Conservation (phyloP, 1,140 invertebrate species). For the Drosophila subpulchrella region DNA sequence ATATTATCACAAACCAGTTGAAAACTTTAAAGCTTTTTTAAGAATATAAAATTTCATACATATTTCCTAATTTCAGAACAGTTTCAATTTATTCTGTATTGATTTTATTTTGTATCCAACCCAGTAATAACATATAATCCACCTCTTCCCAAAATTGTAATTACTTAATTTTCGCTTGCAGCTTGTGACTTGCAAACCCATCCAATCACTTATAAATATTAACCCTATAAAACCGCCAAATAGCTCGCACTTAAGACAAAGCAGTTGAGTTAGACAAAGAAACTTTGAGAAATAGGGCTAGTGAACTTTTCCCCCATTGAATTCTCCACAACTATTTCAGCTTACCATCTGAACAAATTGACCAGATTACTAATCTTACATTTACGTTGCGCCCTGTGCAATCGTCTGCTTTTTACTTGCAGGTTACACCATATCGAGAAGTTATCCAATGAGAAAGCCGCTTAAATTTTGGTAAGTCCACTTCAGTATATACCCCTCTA, state of each 20-base stretch:
- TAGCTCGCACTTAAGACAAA: slow-evolving; percentile 3
- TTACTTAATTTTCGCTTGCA: slow-evolving; percentile 30
- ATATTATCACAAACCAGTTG: neutral
- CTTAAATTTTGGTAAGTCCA: slow-evolving; percentile 84
- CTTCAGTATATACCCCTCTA: slow-evolving; percentile 7
- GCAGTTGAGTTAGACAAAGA: slow-evolving; percentile 4
- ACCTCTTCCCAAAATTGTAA: neutral
- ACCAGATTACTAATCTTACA: slow-evolving; percentile 73
- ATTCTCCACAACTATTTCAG: slow-evolving; percentile 23
- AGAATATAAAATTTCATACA: neutral
- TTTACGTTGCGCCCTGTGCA: slow-evolving; percentile 70
- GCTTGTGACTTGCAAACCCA: slow-evolving; percentile 37
- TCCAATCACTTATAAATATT: slow-evolving; percentile 37
- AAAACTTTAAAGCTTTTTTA: neutral
- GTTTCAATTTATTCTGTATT: neutral
- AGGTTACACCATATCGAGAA: slow-evolving; percentile 85
- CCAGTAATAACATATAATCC: neutral
- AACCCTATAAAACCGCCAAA: slow-evolving; percentile 27
- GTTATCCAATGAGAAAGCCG: slow-evolving; percentile 85
- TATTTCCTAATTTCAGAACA: neutral
- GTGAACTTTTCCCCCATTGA: slow-evolving; percentile 11
- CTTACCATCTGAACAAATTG: slow-evolving; percentile 47
- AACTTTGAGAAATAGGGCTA: slow-evolving; percentile 6
- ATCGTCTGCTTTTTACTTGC: slow-evolving; percentile 69
- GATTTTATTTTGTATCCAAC: neutral